Base-by-base conservation (phyloP, 2,113 vertebrate genomes). In the Syrrhaptes paradoxus region DNA sequence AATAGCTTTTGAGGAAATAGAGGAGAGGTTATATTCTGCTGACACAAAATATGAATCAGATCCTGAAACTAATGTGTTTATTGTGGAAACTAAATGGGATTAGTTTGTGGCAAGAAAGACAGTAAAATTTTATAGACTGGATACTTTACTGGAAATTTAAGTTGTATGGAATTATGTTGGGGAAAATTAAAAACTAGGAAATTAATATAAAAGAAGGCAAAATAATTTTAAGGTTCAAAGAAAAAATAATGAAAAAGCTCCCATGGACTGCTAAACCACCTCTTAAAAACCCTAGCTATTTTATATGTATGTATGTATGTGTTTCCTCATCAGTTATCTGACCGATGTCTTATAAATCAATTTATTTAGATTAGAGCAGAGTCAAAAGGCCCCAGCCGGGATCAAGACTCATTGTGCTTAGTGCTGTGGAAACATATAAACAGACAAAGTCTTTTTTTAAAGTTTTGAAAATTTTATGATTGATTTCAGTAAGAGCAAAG, bases 401-500 rank as follows among this genome's bases (percentile, higher is more conserved):
- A 96, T 94, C 80, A 95, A 85, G 92, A 79, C 54, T 90, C 59
- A 87, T 76, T 92, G 80, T 92, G 36, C 88, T 92, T 92, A 92
- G 65, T 89, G 57, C 80, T 71, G 58, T 89, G 92, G 86, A 96
- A 94, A 90, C 79, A 61, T 24, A 86, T 68, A 78, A 96, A 94
- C 65, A 93, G 91, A 89, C 75, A 92, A 90, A 94, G 80, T 72
- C 79, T 26, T 95, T 88, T 89, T 78, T 49, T 65, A 43, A 88
- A 96, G 79, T 92, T 92, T 79, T 97, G 88, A 95, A 96, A 95
- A 92, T 94, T 97, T 96, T 89, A 95, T 96, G 93, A 93, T 95
- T 95, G 68, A 94, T 96, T 96, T 94, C 77, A 87, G 90, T 93
- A 89, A 95, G 93, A 96, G 93, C 88, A 81, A 87, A 96, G 85